Evolutionary conservation across 1,140 invertebrate genomes (phyloP).

Genomic region (Papilio aristodemus): DNA sequence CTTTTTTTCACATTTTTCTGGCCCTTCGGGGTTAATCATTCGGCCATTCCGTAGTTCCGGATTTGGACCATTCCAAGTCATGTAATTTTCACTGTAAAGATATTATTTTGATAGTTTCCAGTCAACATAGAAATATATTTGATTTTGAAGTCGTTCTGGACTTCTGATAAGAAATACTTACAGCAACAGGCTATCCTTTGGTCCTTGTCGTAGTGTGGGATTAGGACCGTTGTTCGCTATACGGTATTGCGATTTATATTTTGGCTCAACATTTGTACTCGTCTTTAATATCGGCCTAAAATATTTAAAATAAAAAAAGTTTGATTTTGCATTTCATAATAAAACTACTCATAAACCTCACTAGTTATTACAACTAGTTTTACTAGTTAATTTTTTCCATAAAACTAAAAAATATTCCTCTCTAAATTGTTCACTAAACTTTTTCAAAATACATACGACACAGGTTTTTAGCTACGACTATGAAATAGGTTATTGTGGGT

Average conservation of each 20-base stretch:
- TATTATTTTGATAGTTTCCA: not conserved
- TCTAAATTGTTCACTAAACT: not conserved
- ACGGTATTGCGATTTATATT: conserved; percentile 62
- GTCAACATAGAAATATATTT: too few relatives aligned
- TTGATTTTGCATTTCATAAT: not conserved
- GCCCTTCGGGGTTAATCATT: conserved; percentile 50
- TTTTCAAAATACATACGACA: too few relatives aligned
- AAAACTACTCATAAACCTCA: not conserved
- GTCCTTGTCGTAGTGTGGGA: conserved; percentile 55
- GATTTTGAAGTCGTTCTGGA: too few relatives aligned
- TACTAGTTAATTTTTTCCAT: not conserved
- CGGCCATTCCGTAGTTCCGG: conserved; percentile 58
- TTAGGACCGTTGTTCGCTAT: conserved; percentile 54
- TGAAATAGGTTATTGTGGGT: not conserved
- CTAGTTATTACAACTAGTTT: not conserved
- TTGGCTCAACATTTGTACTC: conserved; percentile 46
- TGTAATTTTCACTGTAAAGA: conserved; percentile 61
- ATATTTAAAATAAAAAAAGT: conserved; percentile 25
- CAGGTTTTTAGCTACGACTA: not conserved
- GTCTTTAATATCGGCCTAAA: conserved; percentile 69
- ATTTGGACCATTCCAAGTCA: conserved; percentile 69
- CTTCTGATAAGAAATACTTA: conserved; percentile 48
- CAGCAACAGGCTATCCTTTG: conserved; percentile 63
- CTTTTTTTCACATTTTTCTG: conserved; percentile 46
- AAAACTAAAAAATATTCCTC: not conserved